phyloP scores from a whole-genome alignment of 2,888 invertebrate species.

The Zonitis immaculata region DNA sequence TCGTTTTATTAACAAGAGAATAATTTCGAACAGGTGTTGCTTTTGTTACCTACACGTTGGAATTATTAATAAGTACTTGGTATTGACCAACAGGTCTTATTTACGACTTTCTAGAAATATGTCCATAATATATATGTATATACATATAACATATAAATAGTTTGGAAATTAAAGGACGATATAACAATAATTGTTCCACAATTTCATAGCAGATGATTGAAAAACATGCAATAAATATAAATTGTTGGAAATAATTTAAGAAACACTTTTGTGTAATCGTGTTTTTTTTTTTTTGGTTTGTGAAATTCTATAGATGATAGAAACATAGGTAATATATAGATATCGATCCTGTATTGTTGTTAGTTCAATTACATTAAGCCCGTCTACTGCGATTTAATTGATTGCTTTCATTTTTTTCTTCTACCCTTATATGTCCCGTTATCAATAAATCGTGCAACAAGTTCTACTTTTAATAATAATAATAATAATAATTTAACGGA shows the following conservation, averaged over 20 bases:
- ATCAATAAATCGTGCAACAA: not conserved
- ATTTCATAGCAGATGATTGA: not conserved
- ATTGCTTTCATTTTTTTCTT: not conserved
- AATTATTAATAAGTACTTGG: not conserved
- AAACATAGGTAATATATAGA: not conserved
- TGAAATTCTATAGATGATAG: no score
- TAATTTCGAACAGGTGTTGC: not conserved
- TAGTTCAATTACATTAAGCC: not conserved
- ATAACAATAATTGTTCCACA: not conserved
- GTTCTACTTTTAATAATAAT: no score
- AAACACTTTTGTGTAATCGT: no score
- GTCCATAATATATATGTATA: not conserved
- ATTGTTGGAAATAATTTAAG: not conserved
- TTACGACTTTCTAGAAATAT: not conserved
- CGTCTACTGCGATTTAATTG: no score
- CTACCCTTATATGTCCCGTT: not conserved
- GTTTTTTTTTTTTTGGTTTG: no score
- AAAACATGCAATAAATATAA: not conserved
- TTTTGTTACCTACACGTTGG: not conserved
- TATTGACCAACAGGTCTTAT: not conserved
- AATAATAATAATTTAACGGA: no score
- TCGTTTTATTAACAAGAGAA: not conserved
- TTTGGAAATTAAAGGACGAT: not conserved
- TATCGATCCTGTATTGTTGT: not conserved
- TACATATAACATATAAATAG: not conserved